Percentiles rank a stretch among this genome's conserved stretches.
Evolutionary conservation across 2,888 invertebrate species (phyloP).

Genomic region (Idaea aversata): DNA sequence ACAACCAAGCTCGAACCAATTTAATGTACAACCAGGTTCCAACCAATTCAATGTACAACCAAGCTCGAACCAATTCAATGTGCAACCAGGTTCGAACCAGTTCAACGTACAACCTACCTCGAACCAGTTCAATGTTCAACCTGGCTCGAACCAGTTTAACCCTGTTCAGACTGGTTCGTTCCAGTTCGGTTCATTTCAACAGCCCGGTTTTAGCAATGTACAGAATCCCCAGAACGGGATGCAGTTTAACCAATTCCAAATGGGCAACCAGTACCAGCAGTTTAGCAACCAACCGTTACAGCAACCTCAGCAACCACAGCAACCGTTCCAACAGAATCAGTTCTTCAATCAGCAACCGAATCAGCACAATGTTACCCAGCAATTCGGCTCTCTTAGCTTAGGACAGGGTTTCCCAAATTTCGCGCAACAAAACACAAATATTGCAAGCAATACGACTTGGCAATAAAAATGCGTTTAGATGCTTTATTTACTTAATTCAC

Average conservation of each 20-base stretch:
- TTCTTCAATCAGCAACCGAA: slow-evolving; percentile 31
- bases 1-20: slow-evolving; percentile 5
- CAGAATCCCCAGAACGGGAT: slow-evolving; percentile 33
- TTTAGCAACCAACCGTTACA: slow-evolving; percentile 33
- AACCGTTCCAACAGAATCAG: not conserved
- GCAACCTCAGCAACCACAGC: slow-evolving; percentile 42
- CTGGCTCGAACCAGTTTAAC: slow-evolving; percentile 21
- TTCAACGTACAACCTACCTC: slow-evolving; percentile 30
- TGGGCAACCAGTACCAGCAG: slow-evolving; percentile 49
- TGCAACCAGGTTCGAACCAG: slow-evolving; percentile 29
- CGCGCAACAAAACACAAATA: slow-evolving; percentile 62
- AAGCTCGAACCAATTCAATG: slow-evolving; percentile 30
- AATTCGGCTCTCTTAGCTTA: slow-evolving; percentile 64
- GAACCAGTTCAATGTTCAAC: slow-evolving; percentile 30
- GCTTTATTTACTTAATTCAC: slow-evolving; percentile 7
- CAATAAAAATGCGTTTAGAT: slow-evolving; percentile 44
- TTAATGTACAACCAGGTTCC: slow-evolving; percentile 25
- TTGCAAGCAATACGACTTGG: slow-evolving; percentile 71
- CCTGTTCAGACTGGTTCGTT: slow-evolving; percentile 30
- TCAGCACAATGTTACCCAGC: slow-evolving; percentile 47
- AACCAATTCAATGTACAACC: slow-evolving; percentile 30
- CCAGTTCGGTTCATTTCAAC: slow-evolving; percentile 35
- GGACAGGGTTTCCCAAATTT: slow-evolving; percentile 67
- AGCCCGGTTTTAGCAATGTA: slow-evolving; percentile 27
- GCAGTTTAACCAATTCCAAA: slow-evolving; percentile 62